Base-by-base conservation (phyloP, 2,888 invertebrate genomes). In the Pollenia angustigena region DNA sequence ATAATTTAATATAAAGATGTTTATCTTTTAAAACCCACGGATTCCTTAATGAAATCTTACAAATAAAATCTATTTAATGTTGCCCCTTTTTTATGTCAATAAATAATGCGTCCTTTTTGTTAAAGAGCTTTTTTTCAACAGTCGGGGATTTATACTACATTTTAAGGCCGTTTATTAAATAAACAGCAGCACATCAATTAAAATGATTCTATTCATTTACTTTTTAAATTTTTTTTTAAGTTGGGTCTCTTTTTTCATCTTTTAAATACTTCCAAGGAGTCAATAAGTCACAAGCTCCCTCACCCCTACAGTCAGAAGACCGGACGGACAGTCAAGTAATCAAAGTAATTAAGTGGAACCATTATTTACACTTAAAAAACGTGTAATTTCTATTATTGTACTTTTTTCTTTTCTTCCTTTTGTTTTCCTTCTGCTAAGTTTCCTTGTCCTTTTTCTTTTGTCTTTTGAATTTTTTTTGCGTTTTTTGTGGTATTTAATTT, bases 351-450 rank as follows among this genome's bases (percentile, higher is more conserved):
- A 87, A 87, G 84, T 81, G 74, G 83, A 87, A 87, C 84, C 87
- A 87, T 84, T 87, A 87, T 84, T 87, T 87, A 84, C 87, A 87
- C 84, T 87, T 87, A 87, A 87, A 68, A 83, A 87, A 81, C 80
- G 76, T 87, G 84, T 81, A 81, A 84, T 81, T 81, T 78, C 50
- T 60, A 42, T 76, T 75, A 80, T 76, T 76, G 44, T 82, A 32
- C 40, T 56, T 52, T 80, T 62, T 56, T 58, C n/a, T 14, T 32
- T 10, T 11, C 4, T 46, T 4, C 4, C 1, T 42, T 52, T 58
- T 50, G n/a, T 4, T 18, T 10, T 7, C 16, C 54, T 46, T 46
- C 44, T 32, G 12, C 48, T 52, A 14, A 40, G 42, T 83, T 62
- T 32, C 10, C 11, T 71, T 71, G 48, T 60, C 74, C 18, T 58